A percentile compares a stretch with the other conserved stretches of the same genome.
These are phyloP conservation scores for Microcebus jonahi DNA, from an alignment of 2,113 vertebrate species.

Conservation along the genomic window DNA sequence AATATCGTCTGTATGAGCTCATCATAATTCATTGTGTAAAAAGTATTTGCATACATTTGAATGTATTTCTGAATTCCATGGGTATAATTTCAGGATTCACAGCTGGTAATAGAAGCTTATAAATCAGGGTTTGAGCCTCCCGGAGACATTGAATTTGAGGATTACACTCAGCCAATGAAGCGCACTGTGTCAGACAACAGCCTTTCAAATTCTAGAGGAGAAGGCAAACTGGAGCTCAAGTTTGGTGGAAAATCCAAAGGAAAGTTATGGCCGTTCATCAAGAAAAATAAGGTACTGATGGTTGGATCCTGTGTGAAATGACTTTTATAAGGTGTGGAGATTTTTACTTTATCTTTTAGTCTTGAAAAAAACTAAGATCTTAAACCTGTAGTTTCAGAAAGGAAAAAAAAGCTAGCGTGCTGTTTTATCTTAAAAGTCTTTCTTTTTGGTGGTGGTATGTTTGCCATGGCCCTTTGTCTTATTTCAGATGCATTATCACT, in stretches of 20 bases:
- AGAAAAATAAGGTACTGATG: slow-evolving; percentile 97
- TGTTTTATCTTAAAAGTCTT: slow-evolving; percentile 1
- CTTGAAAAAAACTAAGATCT: slow-evolving; percentile 38
- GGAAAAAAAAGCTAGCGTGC: slow-evolving; percentile 68
- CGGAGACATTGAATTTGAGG: slow-evolving; percentile 97
- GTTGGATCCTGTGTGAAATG: background rate
- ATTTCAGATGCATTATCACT: slow-evolving; percentile 35
- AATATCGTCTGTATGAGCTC: background rate
- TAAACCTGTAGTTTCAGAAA: slow-evolving; percentile 63
- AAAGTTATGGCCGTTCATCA: slow-evolving; percentile 99
- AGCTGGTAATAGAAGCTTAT: slow-evolving; percentile 95
- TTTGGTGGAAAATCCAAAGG: slow-evolving; percentile 91
- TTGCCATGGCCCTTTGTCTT: slow-evolving; percentile 82
- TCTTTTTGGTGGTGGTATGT: slow-evolving; percentile 76
- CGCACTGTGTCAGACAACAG: slow-evolving; percentile 93
- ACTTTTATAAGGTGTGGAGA: background rate
- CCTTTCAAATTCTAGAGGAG: slow-evolving; percentile 90
- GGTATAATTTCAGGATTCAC: slow-evolving; percentile 90
- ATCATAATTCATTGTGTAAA: background rate
- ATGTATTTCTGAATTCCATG: background rate
- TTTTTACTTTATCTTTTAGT: slow-evolving; percentile 61
- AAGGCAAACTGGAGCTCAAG: slow-evolving; percentile 88
- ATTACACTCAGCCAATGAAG: slow-evolving; percentile 96
- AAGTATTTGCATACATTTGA: background rate
- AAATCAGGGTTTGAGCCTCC: slow-evolving; percentile 98